Percentiles rank a stretch among this genome's conserved stretches.
These are phyloP conservation scores for Rattus rattus DNA, from an alignment of 2,113 vertebrate species.

Conservation along the genomic window DNA sequence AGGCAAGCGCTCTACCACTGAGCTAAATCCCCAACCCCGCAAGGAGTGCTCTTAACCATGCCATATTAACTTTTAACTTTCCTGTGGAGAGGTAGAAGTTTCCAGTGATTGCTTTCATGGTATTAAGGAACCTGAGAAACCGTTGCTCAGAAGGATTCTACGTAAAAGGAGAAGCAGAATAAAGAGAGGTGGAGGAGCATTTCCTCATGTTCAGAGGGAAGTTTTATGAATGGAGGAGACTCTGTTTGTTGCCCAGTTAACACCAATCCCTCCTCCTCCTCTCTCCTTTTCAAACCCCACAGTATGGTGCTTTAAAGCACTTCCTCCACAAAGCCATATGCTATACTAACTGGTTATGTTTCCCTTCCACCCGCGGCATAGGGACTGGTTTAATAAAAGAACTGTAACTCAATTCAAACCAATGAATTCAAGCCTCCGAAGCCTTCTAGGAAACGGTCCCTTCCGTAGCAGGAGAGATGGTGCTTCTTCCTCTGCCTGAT, in stretches of 20 bases:
- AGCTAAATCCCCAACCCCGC: no score
- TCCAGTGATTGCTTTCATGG: neutral
- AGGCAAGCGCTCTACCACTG: no score
- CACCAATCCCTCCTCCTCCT: slow-evolving; percentile 11
- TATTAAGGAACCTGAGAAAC: neutral
- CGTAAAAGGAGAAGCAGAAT: slow-evolving; percentile 10
- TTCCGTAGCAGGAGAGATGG: neutral
- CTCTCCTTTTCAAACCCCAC: slow-evolving; percentile 31
- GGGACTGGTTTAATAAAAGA: slow-evolving; percentile 11
- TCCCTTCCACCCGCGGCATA: slow-evolving; percentile 10
- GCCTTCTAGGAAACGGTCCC: slow-evolving; percentile 47
- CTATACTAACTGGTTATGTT: slow-evolving; percentile 47
- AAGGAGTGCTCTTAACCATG: neutral
- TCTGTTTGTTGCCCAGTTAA: neutral
- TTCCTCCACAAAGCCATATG: slow-evolving; percentile 64
- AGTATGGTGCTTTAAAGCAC: slow-evolving; percentile 19
- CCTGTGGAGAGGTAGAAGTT: neutral
- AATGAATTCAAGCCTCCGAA: neutral
- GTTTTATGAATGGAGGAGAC: slow-evolving; percentile 59
- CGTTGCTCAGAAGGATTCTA: neutral
- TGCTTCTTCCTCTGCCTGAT: neutral
- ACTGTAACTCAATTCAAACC: slow-evolving; percentile 42
- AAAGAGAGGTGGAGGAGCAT: neutral
- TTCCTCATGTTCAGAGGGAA: neutral
- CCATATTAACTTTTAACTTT: slow-evolving; percentile 6